A percentile compares a stretch with the other conserved stretches of the same genome.
phyloP scores from a whole-genome alignment of 1,140 invertebrate species.

The Meloidogyne floridensis region DNA sequence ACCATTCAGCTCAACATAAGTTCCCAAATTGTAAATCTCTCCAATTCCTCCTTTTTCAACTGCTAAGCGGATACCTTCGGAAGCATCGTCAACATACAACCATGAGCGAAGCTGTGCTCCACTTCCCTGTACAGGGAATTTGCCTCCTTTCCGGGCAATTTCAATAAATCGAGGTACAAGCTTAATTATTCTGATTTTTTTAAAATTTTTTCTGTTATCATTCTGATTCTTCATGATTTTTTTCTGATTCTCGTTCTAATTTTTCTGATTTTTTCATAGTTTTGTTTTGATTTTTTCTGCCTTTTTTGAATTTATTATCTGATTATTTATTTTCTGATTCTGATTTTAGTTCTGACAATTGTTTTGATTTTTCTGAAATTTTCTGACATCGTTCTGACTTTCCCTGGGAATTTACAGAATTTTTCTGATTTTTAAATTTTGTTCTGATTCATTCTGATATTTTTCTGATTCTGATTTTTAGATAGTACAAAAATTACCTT shows the following conservation, averaged over 20 bases:
- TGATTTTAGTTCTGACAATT: not conserved
- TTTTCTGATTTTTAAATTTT: not conserved
- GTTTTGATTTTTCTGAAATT: not conserved
- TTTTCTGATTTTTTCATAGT: not conserved
- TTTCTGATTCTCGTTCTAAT: not conserved
- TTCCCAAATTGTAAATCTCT: constrained; percentile 66
- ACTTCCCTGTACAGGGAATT: constrained; percentile 65
- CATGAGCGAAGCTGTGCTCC: constrained; percentile 50
- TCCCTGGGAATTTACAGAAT: not conserved
- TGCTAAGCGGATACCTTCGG: constrained; percentile 63
- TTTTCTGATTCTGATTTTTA: not conserved
- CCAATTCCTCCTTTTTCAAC: constrained; percentile 61
- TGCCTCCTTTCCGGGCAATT: constrained; percentile 56
- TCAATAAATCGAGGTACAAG: constrained; percentile 66
- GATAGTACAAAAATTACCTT: constrained; percentile 40
- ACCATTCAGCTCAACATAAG: constrained; percentile 65
- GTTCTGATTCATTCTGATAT: not conserved
- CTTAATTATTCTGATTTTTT: constrained; percentile 28
- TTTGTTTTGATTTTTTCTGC: not conserved
- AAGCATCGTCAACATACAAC: constrained; percentile 66
- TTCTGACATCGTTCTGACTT: not conserved
- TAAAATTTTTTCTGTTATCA: not conserved
- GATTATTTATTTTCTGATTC: not conserved
- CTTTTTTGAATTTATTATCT: not conserved
- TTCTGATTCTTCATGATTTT: not conserved